Percentiles rank a stretch among this genome's conserved stretches.
Conservation (phyloP, 2,797 vertebrate genomes). For the Amniataba percoides region DNA sequence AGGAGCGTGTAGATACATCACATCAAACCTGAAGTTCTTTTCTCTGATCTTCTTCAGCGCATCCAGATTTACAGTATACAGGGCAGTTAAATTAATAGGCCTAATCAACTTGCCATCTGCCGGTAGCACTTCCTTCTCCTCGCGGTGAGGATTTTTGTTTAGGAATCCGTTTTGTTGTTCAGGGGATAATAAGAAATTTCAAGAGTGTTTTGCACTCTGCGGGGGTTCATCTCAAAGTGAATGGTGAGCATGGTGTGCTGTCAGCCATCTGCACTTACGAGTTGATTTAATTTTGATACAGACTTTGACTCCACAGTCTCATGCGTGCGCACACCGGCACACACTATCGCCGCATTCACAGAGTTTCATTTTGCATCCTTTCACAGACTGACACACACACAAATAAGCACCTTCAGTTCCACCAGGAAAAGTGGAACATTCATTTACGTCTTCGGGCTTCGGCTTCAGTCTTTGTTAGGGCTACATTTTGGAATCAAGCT, state of each 20-base stretch:
- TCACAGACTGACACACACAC: not conserved
- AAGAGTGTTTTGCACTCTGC: conserved; percentile 70
- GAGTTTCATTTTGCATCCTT: conserved; percentile 2
- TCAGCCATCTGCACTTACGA: conserved; percentile 52
- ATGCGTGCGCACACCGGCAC: not conserved
- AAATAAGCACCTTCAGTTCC: conserved; percentile 30
- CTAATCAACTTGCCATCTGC: conserved; percentile 48
- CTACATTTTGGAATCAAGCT: conserved; percentile 67
- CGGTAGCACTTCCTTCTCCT: conserved; percentile 37
- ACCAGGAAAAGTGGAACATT: conserved; percentile 51
- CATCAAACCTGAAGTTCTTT: conserved; percentile 38
- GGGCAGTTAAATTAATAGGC: conserved; percentile 42
- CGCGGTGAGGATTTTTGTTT: conserved; percentile 38
- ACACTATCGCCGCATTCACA: not conserved
- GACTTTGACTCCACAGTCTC: conserved; percentile 18
- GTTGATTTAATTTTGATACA: conserved; percentile 59
- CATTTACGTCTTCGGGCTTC: conserved; percentile 69
- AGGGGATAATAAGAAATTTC: conserved; percentile 76
- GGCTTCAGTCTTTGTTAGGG: conserved; percentile 73
- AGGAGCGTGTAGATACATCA: conserved; percentile 20
- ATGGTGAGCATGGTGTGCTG: conserved; percentile 58
- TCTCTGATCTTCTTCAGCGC: conserved; percentile 31
- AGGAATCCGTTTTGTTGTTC: conserved; percentile 46
- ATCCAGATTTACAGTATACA: conserved; percentile 22
- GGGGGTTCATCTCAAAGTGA: conserved; percentile 72